Percentiles rank a stretch among this genome's conserved stretches.
Conservation (phyloP, 2,888 invertebrate species). For the Deroplatys truncata region DNA sequence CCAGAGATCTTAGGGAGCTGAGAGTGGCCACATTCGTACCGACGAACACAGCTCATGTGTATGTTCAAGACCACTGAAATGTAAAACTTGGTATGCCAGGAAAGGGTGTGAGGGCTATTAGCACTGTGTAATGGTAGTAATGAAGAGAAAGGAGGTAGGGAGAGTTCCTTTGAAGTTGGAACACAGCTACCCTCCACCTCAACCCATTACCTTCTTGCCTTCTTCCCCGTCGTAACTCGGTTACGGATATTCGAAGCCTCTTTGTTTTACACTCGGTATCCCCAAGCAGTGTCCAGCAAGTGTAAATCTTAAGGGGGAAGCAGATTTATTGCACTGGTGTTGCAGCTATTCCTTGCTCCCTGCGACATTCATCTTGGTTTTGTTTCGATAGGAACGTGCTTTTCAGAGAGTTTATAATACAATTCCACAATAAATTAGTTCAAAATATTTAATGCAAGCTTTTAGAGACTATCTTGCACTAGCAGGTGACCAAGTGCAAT, state of each 20-base stretch:
- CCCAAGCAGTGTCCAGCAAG: background rate
- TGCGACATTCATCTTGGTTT: background rate
- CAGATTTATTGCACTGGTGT: background rate
- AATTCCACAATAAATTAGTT: too few species aligned
- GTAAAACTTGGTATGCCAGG: background rate
- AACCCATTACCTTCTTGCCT: slow-evolving; percentile 1
- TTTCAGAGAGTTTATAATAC: too few species aligned
- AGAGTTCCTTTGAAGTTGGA: slow-evolving; percentile 11
- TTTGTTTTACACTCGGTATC: background rate
- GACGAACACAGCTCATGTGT: background rate
- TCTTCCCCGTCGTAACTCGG: background rate
- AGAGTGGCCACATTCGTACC: background rate
- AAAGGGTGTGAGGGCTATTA: background rate
- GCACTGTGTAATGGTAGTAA: slow-evolving; percentile 16
- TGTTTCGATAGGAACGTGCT: too few species aligned
- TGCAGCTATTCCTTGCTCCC: background rate
- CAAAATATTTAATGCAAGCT: too few species aligned
- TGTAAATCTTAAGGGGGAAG: background rate
- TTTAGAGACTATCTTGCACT: too few species aligned
- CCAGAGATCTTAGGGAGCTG: too few species aligned
- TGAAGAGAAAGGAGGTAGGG: background rate
- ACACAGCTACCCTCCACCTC: background rate
- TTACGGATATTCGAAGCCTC: background rate
- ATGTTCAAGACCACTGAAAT: background rate
- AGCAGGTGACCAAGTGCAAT: too few species aligned